phyloP scores from a whole-genome alignment of 2,797 vertebrate species.

The Epinephelus coioides region DNA sequence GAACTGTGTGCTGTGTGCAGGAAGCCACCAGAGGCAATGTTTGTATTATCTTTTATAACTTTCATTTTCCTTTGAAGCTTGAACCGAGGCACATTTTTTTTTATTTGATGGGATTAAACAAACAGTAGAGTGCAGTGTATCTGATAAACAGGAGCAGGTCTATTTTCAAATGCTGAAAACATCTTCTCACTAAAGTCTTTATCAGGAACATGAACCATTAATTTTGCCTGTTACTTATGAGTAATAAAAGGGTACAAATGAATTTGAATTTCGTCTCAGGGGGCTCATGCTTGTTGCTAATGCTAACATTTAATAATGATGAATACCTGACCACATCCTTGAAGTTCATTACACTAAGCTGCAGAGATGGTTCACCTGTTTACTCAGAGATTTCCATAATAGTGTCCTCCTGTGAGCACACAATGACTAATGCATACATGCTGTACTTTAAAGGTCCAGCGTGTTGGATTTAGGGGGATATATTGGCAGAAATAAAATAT shows the following conservation, averaged over 20 bases:
- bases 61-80: neutral
- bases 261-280: neutral
- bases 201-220: neutral
- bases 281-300: neutral
- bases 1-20: neutral
- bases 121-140: neutral
- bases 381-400: neutral
- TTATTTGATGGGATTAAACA: constrained; percentile 1
- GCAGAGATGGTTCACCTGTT: neutral
- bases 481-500: too few species aligned
- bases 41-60: neutral
- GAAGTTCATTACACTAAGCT: neutral
- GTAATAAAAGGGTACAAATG: neutral
- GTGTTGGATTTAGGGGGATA: too few species aligned
- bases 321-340: neutral
- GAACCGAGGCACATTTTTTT: neutral
- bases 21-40: neutral
- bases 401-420: neutral
- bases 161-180: neutral
- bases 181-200: neutral
- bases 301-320: constrained; percentile 1
- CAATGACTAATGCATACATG: neutral
- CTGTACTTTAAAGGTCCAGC: neutral
- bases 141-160: neutral
- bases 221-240: neutral